Percentiles rank a stretch among this genome's conserved stretches.
These are phyloP conservation scores for Sycobia sp. DNA, from an alignment of 1,140 invertebrate species.

Conservation along the genomic window DNA sequence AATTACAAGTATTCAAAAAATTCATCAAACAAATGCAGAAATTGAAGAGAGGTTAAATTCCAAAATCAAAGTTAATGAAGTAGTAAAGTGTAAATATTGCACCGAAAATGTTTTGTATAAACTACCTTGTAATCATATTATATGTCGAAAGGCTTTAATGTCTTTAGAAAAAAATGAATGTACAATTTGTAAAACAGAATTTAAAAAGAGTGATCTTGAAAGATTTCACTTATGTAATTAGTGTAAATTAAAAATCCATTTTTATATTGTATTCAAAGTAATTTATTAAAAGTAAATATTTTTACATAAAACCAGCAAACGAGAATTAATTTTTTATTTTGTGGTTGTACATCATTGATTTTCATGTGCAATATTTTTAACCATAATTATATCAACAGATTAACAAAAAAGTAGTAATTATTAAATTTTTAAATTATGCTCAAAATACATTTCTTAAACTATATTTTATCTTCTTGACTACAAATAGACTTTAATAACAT, in stretches of 20 bases:
- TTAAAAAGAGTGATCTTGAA: slow-evolving; percentile 42
- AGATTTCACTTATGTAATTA: slow-evolving; percentile 40
- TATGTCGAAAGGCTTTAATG: slow-evolving; percentile 53
- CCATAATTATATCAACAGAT: slow-evolving; percentile 7
- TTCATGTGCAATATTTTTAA: slow-evolving; percentile 20
- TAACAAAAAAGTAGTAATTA: slow-evolving; percentile 28
- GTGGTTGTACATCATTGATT: slow-evolving; percentile 30
- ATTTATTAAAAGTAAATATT: slow-evolving; percentile 30
- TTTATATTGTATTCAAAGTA: slow-evolving; percentile 29
- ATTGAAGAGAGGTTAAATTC: slow-evolving; percentile 22
- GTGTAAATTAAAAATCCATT: slow-evolving; percentile 11
- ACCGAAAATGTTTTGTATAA: slow-evolving; percentile 49
- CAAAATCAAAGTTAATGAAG: slow-evolving; percentile 18
- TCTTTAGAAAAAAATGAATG: slow-evolving; percentile 42
- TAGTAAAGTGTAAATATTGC: slow-evolving; percentile 48
- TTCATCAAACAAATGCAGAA: slow-evolving; percentile 27
- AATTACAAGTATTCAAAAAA: slow-evolving; percentile 14
- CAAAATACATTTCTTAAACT: slow-evolving; percentile 30
- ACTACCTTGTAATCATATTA: slow-evolving; percentile 57
- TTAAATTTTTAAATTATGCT: slow-evolving; percentile 19
- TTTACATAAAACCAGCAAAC: slow-evolving; percentile 31
- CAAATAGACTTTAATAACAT: slow-evolving; percentile 27
- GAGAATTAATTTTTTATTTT: slow-evolving; percentile 14
- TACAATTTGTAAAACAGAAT: slow-evolving; percentile 41
- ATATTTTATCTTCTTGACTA: slow-evolving; percentile 31